phyloP scores from a whole-genome alignment of 1,140 invertebrate genomes.

The Ceratina calcarata region DNA sequence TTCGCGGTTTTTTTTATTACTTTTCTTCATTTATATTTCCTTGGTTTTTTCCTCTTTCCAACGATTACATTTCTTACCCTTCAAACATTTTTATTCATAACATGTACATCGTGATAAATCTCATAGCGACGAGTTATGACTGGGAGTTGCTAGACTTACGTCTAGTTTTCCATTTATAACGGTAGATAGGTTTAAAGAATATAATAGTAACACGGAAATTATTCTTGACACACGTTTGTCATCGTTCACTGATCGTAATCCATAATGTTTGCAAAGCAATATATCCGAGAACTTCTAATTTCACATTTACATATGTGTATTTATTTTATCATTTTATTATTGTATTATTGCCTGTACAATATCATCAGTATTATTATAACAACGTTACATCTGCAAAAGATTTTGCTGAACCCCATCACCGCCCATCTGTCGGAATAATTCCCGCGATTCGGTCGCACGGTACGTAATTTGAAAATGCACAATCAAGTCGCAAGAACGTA shows the following conservation, averaged over 20 bases:
- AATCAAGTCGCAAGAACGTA: not conserved
- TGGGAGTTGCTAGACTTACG: not conserved
- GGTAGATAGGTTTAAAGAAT: not conserved
- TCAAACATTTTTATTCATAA: no score
- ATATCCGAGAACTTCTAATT: not conserved
- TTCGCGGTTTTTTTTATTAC: conserved; percentile 28
- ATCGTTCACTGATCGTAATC: not conserved
- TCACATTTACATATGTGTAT: not conserved
- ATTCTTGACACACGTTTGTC: not conserved
- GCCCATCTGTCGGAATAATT: no score
- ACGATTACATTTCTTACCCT: not conserved
- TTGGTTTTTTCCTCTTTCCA: no score
- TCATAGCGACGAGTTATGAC: not conserved
- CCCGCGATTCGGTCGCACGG: not conserved
- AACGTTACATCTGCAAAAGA: no score
- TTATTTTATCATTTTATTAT: no score
- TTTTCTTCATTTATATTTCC: not conserved
- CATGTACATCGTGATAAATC: no score
- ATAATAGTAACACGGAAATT: not conserved
- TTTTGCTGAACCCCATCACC: no score
- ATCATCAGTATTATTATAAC: no score
- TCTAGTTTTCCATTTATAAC: not conserved
- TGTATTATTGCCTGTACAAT: no score
- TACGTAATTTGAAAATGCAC: not conserved
- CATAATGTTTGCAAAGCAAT: not conserved